A percentile compares a stretch with the other conserved stretches of the same genome.
Evolutionary conservation across 2,888 invertebrate genomes (phyloP).

Genomic region (Eulithis testata): DNA sequence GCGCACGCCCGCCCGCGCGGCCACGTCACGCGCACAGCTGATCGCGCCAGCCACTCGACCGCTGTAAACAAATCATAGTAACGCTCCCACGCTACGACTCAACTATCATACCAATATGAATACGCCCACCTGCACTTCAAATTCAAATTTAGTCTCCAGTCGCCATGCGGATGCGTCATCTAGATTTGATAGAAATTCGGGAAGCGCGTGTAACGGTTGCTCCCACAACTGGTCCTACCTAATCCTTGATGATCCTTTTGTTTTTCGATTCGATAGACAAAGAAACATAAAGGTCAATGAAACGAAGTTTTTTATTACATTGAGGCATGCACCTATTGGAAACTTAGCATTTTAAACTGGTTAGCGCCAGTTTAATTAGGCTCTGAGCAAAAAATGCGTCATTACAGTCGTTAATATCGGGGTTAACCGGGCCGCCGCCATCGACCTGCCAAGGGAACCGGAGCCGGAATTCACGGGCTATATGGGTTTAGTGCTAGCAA

Average conservation of each 20-base stretch:
- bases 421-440: constrained; percentile 56
- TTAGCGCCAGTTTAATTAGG: constrained; percentile 55
- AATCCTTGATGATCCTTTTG: background rate
- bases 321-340: constrained; percentile 25
- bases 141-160: constrained; percentile 46
- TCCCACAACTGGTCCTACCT: constrained; percentile 7
- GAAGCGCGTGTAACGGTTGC: constrained; percentile 18
- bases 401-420: constrained; percentile 63
- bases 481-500: constrained; percentile 43
- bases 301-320: constrained; percentile 28
- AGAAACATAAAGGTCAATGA: constrained; percentile 21
- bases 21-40: constrained; percentile 75
- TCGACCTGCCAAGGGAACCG: constrained; percentile 29
- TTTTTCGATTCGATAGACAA: constrained; percentile 2
- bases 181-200: constrained; percentile 19
- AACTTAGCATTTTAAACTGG: constrained; percentile 41
- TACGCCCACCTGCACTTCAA: constrained; percentile 40
- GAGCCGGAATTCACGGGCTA: constrained; percentile 33
- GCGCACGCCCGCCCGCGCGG: constrained; percentile 47
- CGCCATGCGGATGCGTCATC: constrained; percentile 36
- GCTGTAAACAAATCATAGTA: constrained; percentile 82
- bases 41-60: constrained; percentile 65
- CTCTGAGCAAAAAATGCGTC: constrained; percentile 59
- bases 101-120: constrained; percentile 43
- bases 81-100: constrained; percentile 66